phyloP scores from a whole-genome alignment of 2,113 vertebrate genomes.

The Chloropsis hardwickii region DNA sequence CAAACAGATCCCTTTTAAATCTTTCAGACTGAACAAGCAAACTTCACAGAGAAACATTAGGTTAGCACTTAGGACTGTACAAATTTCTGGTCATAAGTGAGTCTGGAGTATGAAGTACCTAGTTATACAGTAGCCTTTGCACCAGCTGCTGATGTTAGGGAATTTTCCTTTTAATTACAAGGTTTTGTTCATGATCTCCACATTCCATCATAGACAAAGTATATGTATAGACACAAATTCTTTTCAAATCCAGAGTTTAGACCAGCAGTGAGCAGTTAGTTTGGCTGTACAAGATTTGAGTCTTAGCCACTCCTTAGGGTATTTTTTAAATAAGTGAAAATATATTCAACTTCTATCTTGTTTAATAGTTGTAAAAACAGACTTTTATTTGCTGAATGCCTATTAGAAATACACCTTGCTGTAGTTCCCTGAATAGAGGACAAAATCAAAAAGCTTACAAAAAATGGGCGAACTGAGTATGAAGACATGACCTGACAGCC shows the following conservation, averaged over 20 bases:
- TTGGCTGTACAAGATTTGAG: not conserved
- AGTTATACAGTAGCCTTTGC: not conserved
- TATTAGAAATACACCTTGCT: not conserved
- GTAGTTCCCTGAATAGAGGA: not conserved
- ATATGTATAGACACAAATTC: not conserved
- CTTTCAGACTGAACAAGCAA: not conserved
- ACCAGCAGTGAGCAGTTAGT: not conserved
- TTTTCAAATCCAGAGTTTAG: not conserved
- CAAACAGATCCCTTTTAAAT: not conserved
- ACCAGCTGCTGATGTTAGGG: not conserved
- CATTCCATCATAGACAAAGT: accelerated
- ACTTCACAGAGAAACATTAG: not conserved
- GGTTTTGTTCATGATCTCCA: not conserved
- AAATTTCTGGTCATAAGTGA: not conserved
- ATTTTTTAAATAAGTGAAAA: not conserved
- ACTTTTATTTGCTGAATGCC: not conserved
- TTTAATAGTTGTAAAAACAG: not conserved
- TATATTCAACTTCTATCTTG: not conserved
- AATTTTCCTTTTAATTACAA: not conserved
- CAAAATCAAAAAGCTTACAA: not conserved
- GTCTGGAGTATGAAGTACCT: not conserved
- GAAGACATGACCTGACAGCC: not conserved
- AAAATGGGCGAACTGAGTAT: not conserved
- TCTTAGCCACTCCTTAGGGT: not conserved
- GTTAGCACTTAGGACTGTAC: not conserved